Evolutionary conservation across 2,113 vertebrate genomes (phyloP).

Genomic region (Mirza zaza): DNA sequence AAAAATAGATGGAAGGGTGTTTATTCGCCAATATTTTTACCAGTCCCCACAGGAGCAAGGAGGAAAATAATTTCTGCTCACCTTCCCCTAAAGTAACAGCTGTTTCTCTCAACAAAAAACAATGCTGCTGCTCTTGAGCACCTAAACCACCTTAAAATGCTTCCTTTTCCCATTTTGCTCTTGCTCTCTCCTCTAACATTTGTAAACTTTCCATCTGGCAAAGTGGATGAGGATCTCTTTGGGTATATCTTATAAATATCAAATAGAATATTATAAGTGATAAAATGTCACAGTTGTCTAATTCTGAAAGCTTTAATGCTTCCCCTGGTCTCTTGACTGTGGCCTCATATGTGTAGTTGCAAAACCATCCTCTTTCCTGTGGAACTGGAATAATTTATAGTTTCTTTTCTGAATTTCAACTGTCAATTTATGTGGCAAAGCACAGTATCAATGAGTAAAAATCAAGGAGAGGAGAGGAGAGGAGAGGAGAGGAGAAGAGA

Average conservation of each 20-base stretch:
- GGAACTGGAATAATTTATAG: conserved; percentile 57
- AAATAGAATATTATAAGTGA: conserved; percentile 76
- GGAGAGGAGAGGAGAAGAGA: fast-evolving
- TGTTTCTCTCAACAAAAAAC: conserved; percentile 64
- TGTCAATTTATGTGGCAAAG: neutral
- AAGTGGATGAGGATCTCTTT: conserved; percentile 53
- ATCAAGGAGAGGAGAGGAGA: fast-evolving
- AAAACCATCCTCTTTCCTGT: conserved; percentile 1
- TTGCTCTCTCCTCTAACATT: conserved; percentile 37
- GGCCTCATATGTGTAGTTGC: conserved; percentile 20
- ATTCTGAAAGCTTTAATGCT: conserved; percentile 66
- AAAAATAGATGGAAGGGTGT: neutral
- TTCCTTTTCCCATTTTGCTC: conserved; percentile 46
- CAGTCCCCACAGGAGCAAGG: neutral
- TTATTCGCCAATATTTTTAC: conserved; percentile 44
- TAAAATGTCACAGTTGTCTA: conserved; percentile 71
- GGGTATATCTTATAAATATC: conserved; percentile 72
- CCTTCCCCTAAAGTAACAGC: conserved; percentile 54
- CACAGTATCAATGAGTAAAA: neutral
- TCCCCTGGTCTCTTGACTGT: conserved; percentile 54
- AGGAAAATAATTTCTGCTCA: neutral
- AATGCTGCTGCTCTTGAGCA: neutral
- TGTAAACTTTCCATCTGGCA: conserved; percentile 70
- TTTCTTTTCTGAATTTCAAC: conserved; percentile 27
- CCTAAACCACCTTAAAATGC: conserved; percentile 27